phyloP scores from a whole-genome alignment of 2,888 invertebrate species.

The Mactromeris polynyma region DNA sequence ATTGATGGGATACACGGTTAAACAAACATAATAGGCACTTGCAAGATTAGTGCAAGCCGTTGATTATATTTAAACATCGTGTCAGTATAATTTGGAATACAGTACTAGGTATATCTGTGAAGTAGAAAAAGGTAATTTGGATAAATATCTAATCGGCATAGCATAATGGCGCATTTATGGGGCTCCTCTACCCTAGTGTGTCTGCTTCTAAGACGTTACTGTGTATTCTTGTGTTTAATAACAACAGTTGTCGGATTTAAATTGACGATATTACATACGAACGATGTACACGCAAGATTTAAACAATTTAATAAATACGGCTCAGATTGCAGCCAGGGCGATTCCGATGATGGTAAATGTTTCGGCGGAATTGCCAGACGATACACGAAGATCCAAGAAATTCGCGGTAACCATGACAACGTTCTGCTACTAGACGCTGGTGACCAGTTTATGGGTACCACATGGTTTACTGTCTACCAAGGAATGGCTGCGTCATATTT shows the following conservation, averaged over 20 bases:
- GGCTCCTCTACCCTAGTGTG: background rate
- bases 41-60: too few relatives aligned
- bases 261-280: conserved; percentile 94
- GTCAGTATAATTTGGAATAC: too few relatives aligned
- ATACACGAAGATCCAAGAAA: conserved; percentile 64
- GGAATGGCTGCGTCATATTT: conserved; percentile 21
- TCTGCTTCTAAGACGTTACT: background rate
- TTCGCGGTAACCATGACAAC: conserved; percentile 83
- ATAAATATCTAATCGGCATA: background rate
- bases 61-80: too few relatives aligned
- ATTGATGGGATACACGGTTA: too few relatives aligned
- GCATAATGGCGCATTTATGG: background rate
- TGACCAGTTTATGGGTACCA: conserved; percentile 95
- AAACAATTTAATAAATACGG: conserved; percentile 93
- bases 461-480: conserved; percentile 1
- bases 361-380: conserved; percentile 71
- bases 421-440: conserved; percentile 95
- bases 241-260: conserved; percentile 87
- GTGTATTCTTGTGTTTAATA: background rate
- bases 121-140: too few relatives aligned
- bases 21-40: too few relatives aligned
- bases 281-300: conserved; percentile 95
- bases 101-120: too few relatives aligned
- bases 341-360: conserved; percentile 84
- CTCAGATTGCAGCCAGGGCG: conserved; percentile 88